Percentiles rank a stretch among this genome's conserved stretches.
These are phyloP conservation scores for Microcebus jonahi DNA, from an alignment of 2,113 vertebrate species.

Conservation along the genomic window DNA sequence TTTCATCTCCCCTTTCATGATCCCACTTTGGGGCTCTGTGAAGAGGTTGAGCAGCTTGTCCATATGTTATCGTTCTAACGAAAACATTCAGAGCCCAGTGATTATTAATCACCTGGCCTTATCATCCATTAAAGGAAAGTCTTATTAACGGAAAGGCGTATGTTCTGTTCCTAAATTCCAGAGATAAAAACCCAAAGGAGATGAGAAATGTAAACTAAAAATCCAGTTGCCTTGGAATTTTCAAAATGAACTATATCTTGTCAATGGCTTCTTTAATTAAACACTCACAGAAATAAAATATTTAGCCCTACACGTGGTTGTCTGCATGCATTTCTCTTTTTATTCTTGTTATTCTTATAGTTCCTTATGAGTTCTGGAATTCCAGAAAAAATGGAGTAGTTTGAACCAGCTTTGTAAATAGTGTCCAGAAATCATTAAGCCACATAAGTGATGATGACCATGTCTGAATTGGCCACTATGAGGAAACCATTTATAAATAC, in stretches of 20 bases:
- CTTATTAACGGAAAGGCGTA: constrained; percentile 81
- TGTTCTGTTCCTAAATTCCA: constrained; percentile 82
- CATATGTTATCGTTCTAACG: constrained; percentile 69
- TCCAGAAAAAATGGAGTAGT: background rate
- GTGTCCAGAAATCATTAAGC: background rate
- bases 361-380: background rate
- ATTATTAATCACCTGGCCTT: constrained; percentile 83
- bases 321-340: background rate
- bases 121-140: constrained; percentile 80
- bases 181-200: constrained; percentile 81
- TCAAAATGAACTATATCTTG: background rate
- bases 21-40: constrained; percentile 29
- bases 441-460: too few species aligned
- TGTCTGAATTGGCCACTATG: background rate
- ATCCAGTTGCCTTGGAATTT: constrained; percentile 61
- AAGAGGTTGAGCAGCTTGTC: constrained; percentile 61
- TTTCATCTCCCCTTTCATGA: constrained; percentile 79
- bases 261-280: constrained; percentile 31
- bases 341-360: background rate
- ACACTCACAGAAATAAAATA: background rate
- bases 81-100: constrained; percentile 78
- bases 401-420: constrained; percentile 6
- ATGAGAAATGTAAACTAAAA: constrained; percentile 76
- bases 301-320: background rate
- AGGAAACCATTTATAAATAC: background rate